Conservation (phyloP, 2,888 invertebrate species). For the Octonoba sinensis region DNA sequence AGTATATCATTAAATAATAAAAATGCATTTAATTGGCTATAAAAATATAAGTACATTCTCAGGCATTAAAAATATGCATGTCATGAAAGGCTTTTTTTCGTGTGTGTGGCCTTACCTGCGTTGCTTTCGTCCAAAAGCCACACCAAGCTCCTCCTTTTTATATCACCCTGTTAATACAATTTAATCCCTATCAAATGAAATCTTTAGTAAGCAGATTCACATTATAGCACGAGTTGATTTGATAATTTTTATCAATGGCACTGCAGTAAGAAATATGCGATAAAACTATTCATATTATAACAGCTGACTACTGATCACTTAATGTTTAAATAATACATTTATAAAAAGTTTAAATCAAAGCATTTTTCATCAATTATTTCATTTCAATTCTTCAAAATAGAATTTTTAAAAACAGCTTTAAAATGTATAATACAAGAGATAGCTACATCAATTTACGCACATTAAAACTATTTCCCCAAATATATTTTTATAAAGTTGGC, state of each 20-base stretch:
- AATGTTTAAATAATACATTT: too few species aligned
- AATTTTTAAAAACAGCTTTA: too few species aligned
- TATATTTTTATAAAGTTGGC: too few species aligned
- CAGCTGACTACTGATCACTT: slow-evolving; percentile 8
- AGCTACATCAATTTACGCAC: too few species aligned
- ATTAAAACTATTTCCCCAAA: too few species aligned
- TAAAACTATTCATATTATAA: slow-evolving; percentile 29
- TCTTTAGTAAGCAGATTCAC: slow-evolving; percentile 36
- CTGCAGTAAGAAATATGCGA: slow-evolving; percentile 32
- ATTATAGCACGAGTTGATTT: not conserved
- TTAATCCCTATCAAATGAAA: slow-evolving; percentile 58
- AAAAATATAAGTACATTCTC: too few species aligned
- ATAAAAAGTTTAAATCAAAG: too few species aligned
- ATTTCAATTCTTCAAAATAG: too few species aligned
- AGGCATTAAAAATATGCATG: not conserved
- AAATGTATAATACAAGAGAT: too few species aligned
- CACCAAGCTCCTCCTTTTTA: slow-evolving; percentile 44
- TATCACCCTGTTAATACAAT: slow-evolving; percentile 58
- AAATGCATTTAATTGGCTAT: too few species aligned
- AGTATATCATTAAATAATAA: too few species aligned
- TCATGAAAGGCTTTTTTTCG: slow-evolving; percentile 18
- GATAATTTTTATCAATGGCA: slow-evolving; percentile 23
- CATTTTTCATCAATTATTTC: too few species aligned
- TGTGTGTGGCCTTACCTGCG: slow-evolving; percentile 60
- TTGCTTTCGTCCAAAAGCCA: slow-evolving; percentile 56